A percentile compares a stretch with the other conserved stretches of the same genome.
These are phyloP conservation scores for Crocallis elinguaria DNA, from an alignment of 2,888 invertebrate genomes.

Conservation along the genomic window DNA sequence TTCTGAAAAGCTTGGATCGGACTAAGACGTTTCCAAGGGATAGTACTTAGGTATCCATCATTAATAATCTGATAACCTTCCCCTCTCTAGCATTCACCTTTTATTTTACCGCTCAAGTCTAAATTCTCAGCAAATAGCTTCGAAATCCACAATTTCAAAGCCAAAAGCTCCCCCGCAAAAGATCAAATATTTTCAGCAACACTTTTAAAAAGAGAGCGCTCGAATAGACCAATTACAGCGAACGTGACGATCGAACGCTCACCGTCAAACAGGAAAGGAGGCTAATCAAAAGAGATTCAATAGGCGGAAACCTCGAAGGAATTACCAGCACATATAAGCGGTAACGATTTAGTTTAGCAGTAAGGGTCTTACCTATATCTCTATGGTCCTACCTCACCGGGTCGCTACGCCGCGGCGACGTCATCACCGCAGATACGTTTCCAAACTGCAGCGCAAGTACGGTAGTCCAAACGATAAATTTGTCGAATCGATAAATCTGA, in stretches of 20 bases:
- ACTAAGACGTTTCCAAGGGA: too few species aligned
- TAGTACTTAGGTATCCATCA: too few species aligned
- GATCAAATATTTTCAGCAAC: conserved; percentile 42
- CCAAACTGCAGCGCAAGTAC: too few species aligned
- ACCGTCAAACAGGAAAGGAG: conserved; percentile 78
- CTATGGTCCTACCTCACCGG: background rate
- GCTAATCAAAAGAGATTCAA: conserved; percentile 83
- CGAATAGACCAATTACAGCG: conserved; percentile 60
- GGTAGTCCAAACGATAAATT: too few species aligned
- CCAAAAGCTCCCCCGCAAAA: conserved; percentile 6
- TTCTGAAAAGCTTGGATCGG: too few species aligned
- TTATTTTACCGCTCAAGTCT: background rate
- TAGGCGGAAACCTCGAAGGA: conserved; percentile 78
- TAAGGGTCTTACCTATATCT: conserved; percentile 1
- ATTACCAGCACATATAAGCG: conserved; percentile 34
- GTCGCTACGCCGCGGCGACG: too few species aligned
- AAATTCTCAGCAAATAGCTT: background rate
- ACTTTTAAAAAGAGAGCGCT: conserved; percentile 65
- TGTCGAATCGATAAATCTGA: too few species aligned
- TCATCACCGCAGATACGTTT: too few species aligned
- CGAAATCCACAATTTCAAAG: background rate
- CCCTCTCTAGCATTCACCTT: too few species aligned
- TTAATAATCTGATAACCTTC: too few species aligned
- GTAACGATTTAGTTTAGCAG: background rate
- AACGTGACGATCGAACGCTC: conserved; percentile 72